A percentile compares a stretch with the other conserved stretches of the same genome.
These are phyloP conservation scores for zebrafish (Danio rerio) DNA, from an alignment of 2,113 vertebrate species.

Conservation along the genomic window GRCz12tu NC_133182.1:21887001-21887500, in stretches of 20 bases:
- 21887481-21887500: not conserved
- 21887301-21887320: not conserved
- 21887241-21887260: not conserved
- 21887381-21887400: constrained; percentile 33
- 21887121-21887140: constrained; percentile 65
- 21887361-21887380: constrained; percentile 5
- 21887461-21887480: constrained; percentile 29
- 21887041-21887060: not conserved
- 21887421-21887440: constrained; percentile 8
- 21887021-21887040: not conserved
- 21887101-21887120: constrained; percentile 40
- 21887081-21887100: constrained; percentile 64
- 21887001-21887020: not conserved
- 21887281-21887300: not conserved
- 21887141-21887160: constrained; percentile 67
- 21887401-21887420: not conserved
- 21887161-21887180: constrained; percentile 65
- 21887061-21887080: constrained; percentile 8
- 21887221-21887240: not conserved
- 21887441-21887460: constrained; percentile 20
- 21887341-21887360: constrained; percentile 22
- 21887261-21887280: not conserved
- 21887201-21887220: constrained; percentile 15
- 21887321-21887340: constrained; percentile 7
- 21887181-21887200: constrained; percentile 42